Evolutionary conservation across 1,140 invertebrate species (phyloP), one percentile per base, ranked within the genome.

Genomic region (Platyscapa corneri): DNA sequence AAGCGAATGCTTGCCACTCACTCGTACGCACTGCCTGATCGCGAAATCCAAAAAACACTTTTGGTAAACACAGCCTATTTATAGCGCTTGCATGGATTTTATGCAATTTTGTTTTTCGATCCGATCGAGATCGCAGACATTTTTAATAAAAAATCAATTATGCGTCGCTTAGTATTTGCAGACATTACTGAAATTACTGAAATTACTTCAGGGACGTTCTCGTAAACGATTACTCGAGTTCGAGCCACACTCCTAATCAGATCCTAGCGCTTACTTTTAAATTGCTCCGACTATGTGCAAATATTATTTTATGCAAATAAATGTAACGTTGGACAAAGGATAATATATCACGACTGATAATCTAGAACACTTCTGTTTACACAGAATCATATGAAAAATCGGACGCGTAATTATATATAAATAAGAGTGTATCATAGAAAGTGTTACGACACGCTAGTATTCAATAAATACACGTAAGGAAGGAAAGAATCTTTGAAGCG

Each of bases 221-320:
- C 14, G 10, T 67, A 67, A 67, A 32, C 18, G 18, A 70, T 70
- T 70, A 37, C 18, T 37, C 6, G 7, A 70, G 20, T 14, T 37
- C 3, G 14, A 32, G 20, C 0, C 67, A 6, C 37, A 6, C 37
- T 70, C 18, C 16, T 74, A 74, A 74, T 42, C 37, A n/a, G 37
- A 74, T 74, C 70, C n/a, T 42, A 12, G 37, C 23, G 42, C 10
- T 74, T 42, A 10, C 70, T 3, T 74, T 6, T 20, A 42, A 6
- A 32, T 23, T 42, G 16, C 18, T n/a, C n/a, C n/a, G 39, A 27
- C 18, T 30, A 30, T 14, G 18, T 39, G 23, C 1, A 72, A 72
- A 23, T 72, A 39, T 72, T 39, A 72, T 72, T 72, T 72, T 72
- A 72, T 20, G 70, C 70, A 74, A 74, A 42, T 42, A 74, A 74